Conservation (phyloP, 2,888 invertebrate genomes). For the Minunthozetes semirufus region DNA sequence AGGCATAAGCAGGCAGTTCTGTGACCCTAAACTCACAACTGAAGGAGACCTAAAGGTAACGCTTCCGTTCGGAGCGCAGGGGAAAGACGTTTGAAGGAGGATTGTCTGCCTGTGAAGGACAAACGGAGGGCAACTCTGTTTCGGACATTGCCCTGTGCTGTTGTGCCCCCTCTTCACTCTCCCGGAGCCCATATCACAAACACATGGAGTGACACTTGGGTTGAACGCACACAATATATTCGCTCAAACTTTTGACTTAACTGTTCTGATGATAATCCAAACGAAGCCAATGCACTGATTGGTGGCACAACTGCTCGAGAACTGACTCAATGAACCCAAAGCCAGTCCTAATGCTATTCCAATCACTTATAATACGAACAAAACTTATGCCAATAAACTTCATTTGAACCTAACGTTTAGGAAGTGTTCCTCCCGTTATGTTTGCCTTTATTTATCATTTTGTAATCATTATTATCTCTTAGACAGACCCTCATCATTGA, state of each 20-base stretch:
- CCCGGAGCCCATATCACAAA: background rate
- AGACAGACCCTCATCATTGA: too few relatives aligned
- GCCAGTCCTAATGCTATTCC: too few relatives aligned
- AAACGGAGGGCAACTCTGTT: background rate
- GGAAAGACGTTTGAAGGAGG: conserved; percentile 22
- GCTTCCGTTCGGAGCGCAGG: conserved; percentile 7
- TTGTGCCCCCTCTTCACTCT: background rate
- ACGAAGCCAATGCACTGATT: background rate
- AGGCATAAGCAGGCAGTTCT: conserved; percentile 1
- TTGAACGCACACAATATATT: background rate
- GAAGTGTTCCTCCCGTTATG: too few relatives aligned
- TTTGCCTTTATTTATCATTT: too few relatives aligned
- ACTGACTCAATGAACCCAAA: background rate
- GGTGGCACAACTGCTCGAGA: background rate
- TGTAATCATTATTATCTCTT: too few relatives aligned
- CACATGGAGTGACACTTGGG: background rate
- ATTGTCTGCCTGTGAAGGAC: conserved; percentile 15
- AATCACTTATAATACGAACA: too few relatives aligned
- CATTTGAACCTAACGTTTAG: too few relatives aligned
- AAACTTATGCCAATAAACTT: too few relatives aligned
- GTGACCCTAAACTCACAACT: conserved; percentile 12
- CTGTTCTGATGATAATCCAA: background rate
- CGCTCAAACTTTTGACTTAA: background rate
- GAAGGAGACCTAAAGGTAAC: conserved; percentile 3
- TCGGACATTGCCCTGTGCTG: conserved; percentile 9